Evolutionary conservation across 2,888 invertebrate species (phyloP), one percentile per base, ranked within the genome.

Genomic region (Drosophila meridiana): DNA sequence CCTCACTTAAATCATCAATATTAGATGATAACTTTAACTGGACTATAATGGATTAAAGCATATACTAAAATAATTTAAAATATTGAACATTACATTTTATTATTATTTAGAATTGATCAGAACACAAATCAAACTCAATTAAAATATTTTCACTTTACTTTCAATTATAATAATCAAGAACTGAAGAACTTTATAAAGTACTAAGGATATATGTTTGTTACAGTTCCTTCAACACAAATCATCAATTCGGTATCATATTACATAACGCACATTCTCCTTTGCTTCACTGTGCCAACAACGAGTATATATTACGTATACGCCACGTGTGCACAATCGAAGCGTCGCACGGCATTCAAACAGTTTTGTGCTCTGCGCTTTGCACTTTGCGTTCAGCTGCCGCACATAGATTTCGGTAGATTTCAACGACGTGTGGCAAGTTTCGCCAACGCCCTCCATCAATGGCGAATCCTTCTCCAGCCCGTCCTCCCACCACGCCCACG

Each of bases 291-390:
- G 53, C 59, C 6, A 8, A 28, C 62, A 20, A 38, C 13, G 38
- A 58, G 56, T 69, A 76, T 76, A 82, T 76, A 80, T 82, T 65
- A 78, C 73, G 80, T 80, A 89, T 83, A 87, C 89, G 89, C 78
- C 79, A 84, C 76, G 81, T 84, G 78, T 70, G 72, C 42, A 55
- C 50, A 71, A 72, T 69, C 65, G 67, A 83, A 78, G 63, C 69
- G 61, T 71, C 63, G 65, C 63, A 58, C 53, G 79, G 52, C 69
- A 76, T 76, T 70, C 78, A 69, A 73, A 76, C 69, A 48, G 66
- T 62, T 70, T 69, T 68, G 58, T 66, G 58, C 30, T 34, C 30
- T 48, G 59, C 30, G 38, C 40, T 57, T 42, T 48, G 43, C 42
- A 38, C 40, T 43, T 53, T 68, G 69, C 32, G 58, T 60, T 61